Evolutionary conservation across 1,140 invertebrate species (phyloP), one percentile per base, ranked within the genome.

Genomic region (Cherax quadricarinatus): DNA sequence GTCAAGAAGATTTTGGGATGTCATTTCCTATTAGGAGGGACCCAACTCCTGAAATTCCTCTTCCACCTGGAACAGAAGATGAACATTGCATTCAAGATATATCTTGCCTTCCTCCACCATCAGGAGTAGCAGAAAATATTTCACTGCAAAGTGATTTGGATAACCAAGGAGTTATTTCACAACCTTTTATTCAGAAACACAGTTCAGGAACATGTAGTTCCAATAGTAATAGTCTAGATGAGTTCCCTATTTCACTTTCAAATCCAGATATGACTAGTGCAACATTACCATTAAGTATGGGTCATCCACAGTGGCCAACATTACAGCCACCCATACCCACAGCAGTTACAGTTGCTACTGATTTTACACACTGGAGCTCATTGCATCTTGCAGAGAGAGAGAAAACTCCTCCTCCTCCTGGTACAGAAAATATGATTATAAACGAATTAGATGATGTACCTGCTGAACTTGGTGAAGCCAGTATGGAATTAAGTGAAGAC

Each of bases 371-470:
- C 21, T 75, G 53, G 70, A 62, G 53, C 5, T 57, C 70, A 24
- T 41, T 53, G 24, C 16, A 16, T 6, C 70, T 30, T 57, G 30
- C 6, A 48, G n/a, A 87, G 49, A 87, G 70, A 49, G 85, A 87
- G 24, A 49, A 12, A 12, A 87, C 85, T 21, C 85, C 85, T 24
- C 85, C 85, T 24, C 85, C 85, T 70, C 85, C 85, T 53, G 85
- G 85, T 21, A 87, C 85, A 87, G 85, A 87, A 85, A 70, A 66
- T 66, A 6, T 85, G 24, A 75, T 75, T 12, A 30, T 75, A 7
- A 75, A 75, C 30, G 70, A 75, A 75, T 30, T 75, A 75, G 70
- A 75, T 21, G 21, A 75, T 30, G 24, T 9, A 30, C 70, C 70
- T 75, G 70, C 6, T 75, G 70, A 75, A 75, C 70, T 75, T 24